Evolutionary conservation across 2,113 vertebrate species (phyloP).

Genomic region (Elaphurus davidianus): DNA sequence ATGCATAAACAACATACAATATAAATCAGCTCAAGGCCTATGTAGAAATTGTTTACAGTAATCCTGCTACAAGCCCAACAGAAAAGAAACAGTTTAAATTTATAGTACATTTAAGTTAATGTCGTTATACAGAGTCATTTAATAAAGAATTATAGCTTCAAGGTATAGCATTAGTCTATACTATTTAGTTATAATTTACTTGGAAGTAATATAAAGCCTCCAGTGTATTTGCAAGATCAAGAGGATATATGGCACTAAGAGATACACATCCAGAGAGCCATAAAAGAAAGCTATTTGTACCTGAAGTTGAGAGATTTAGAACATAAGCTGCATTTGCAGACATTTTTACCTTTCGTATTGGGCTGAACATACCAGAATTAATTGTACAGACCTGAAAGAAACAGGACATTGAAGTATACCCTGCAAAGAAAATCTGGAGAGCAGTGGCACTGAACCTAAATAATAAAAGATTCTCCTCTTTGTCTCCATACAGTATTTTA

Average conservation of each 20-base stretch:
- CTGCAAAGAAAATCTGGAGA: not conserved
- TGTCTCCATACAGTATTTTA: not conserved
- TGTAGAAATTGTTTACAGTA: conserved; percentile 22
- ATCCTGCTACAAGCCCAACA: not conserved
- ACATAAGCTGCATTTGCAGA: not conserved
- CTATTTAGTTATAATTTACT: conserved; percentile 1
- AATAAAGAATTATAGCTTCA: conserved; percentile 35
- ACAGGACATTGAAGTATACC: not conserved
- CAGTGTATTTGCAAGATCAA: not conserved
- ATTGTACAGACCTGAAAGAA: not conserved
- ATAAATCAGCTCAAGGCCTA: conserved; percentile 33
- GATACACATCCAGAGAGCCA: not conserved
- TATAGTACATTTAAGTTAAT: conserved; percentile 43
- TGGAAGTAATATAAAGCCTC: not conserved
- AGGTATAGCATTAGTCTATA: not conserved
- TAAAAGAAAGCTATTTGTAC: not conserved
- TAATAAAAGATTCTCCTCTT: not conserved
- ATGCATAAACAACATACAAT: not conserved
- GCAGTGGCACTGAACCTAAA: not conserved
- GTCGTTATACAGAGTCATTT: conserved; percentile 29
- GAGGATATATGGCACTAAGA: not conserved
- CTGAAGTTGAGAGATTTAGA: not conserved
- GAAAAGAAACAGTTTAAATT: conserved; percentile 21
- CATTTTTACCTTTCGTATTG: not conserved
- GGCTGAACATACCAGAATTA: not conserved